Conservation (phyloP, 2,797 vertebrate genomes). For the Alfaro cultratus region DNA sequence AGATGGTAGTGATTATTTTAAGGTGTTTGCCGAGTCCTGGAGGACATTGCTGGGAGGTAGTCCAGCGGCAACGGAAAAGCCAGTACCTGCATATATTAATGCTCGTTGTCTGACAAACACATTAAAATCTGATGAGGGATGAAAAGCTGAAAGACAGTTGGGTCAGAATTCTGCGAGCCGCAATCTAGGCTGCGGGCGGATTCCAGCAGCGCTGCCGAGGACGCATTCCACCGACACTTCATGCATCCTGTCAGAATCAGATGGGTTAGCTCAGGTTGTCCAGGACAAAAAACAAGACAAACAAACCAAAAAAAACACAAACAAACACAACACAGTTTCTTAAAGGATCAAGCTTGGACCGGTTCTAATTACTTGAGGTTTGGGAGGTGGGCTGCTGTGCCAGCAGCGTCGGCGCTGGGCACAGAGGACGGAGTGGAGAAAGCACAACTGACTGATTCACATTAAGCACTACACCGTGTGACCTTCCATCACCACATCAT, state of each 20-base stretch:
- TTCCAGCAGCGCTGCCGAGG: conserved; percentile 5
- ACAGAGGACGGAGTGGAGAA: conserved; percentile 21
- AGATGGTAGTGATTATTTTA: conserved; percentile 72
- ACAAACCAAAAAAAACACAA: conserved; percentile 3
- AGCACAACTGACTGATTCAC: conserved; percentile 62
- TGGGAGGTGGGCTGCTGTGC: conserved; percentile 28
- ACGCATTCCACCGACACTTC: neutral
- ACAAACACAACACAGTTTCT: neutral
- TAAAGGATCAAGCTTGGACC: neutral
- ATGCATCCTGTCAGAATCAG: neutral
- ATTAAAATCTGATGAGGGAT: conserved; percentile 17
- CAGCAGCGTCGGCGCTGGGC: neutral
- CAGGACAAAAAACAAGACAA: neutral
- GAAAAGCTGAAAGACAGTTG: conserved; percentile 26
- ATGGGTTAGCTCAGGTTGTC: neutral
- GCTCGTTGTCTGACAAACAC: conserved; percentile 21
- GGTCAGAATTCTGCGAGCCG: conserved; percentile 4
- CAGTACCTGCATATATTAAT: conserved; percentile 39
- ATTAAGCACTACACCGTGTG: conserved; percentile 53
- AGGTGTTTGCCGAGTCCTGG: conserved; percentile 61
- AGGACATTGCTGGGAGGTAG: conserved; percentile 62
- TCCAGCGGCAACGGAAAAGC: conserved; percentile 49
- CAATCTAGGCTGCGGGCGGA: conserved; percentile 2
- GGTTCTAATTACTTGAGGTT: conserved; percentile 17
- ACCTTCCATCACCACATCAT: conserved; percentile 68